Evolutionary conservation across 1,140 invertebrate genomes (phyloP), one percentile per base, ranked within the genome.

Genomic region (Ladona fulva): DNA sequence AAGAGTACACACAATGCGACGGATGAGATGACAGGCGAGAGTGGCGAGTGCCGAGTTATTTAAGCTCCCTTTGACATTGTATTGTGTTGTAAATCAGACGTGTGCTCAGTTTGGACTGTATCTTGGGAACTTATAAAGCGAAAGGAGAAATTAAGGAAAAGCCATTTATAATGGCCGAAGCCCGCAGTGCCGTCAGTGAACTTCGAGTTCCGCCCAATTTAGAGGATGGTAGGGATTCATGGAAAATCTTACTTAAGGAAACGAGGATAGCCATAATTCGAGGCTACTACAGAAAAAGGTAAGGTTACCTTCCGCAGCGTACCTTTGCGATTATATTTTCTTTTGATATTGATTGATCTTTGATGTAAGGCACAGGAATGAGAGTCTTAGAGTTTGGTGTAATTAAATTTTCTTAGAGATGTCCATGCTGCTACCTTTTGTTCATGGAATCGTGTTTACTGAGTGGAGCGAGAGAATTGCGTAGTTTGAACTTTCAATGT

Each of bases 81-180:
- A 66, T 66, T 66, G 52, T 22, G 14, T 66, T 66, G 52, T 66
- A 19, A 1, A 66, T 12, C n/a, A 5, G 1, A 37, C 29, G 29
- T 37, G 29, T 5, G 29, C 52, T 66, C 52, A 66, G 52, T 22
- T 12, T 12, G 52, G 52, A 6, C 52, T 22, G 3, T 19, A 6
- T 16, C 52, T 66, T 16, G n/a, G 14, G n/a, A 66, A 66, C 52
- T 6, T 66, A 6, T 66, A 22, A 66, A 22, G 12, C 52, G 52
- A 66, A 19, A 19, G 52, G 3, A 19, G 52, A 66, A 66, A 66
- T 6, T 22, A 66, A 66, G 52, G 14, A 66, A 19, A 66, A 66
- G 52, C n/a, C n/a, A 22, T 16, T 66, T 22, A 22, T 22, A 29
- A 87, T 87, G 86, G 86, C 86, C 24, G 86, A 87, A 82, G 86